Evolutionary conservation across 2,797 vertebrate genomes (phyloP), one percentile per base, ranked within the genome.

Genomic region (Hylomyscus alleni): DNA sequence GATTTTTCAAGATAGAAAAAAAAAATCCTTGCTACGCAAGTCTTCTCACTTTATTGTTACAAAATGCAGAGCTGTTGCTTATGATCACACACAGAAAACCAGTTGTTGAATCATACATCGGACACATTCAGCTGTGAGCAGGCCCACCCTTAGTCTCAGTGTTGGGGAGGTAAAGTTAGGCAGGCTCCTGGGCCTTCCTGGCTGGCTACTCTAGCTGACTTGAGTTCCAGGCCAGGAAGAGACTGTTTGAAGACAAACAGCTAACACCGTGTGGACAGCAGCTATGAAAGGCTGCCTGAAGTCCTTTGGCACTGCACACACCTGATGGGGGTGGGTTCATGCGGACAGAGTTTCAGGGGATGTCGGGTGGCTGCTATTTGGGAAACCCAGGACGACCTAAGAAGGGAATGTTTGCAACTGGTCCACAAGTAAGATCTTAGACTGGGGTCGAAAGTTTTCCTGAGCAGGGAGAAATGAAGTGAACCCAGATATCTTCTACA

Each of bases 351-450:
- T 34, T 44, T 84, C 34, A 34, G 56, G 67, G 19, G 26, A 11
- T 88, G 34, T 73, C 77, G 60, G 34, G 65, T 40, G 31, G 50
- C 75, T 89, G 73, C 62, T 83, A 12, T 89, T 44, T n/a, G 29
- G 40, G 65, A 73, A 67, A 20, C 83, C 92, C 5, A 29, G 72
- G 19, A n/a, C 19, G 17, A 29, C 58, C 80, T 82, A 77, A 65
- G 65, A 24, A 3, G 56, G 58, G 76, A 84, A 85, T 40, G 75
- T 89, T 69, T 54, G 31, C 37, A 44, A n/a, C 50, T 8, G 54
- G 44, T 40, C 58, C 29, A 0, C 62, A 58, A 90, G 73, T 56
- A 44, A 89, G 73, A 88, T 72, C 86, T 94, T 95, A 96, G 80
- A 84, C 77, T 76, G 17, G 40, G 56, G n/a, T 84, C 85, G 90